These are phyloP conservation scores for Pogonocichla stellata DNA, from an alignment of 2,113 vertebrate species.

Conservation along the genomic window DNA sequence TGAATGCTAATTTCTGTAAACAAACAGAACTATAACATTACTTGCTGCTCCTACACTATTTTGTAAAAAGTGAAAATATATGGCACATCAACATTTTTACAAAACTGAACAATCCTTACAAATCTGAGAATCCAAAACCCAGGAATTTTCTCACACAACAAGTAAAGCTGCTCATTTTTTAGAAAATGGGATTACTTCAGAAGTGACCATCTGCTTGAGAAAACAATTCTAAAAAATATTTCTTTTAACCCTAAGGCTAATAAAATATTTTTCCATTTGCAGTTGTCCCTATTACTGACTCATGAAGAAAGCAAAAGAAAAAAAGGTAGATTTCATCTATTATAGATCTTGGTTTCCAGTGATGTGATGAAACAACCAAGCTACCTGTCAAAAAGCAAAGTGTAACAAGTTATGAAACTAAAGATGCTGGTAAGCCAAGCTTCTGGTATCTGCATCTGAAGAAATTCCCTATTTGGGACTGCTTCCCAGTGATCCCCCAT, in stretches of 20 bases:
- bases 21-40: neutral
- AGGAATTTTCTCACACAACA: neutral
- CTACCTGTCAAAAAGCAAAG: neutral
- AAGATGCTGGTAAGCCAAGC: neutral
- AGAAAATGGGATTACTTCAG: neutral
- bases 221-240: neutral
- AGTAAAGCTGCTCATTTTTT: neutral
- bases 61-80: neutral
- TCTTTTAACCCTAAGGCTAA: neutral
- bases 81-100: neutral
- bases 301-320: neutral
- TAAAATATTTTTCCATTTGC: neutral
- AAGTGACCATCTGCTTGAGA: neutral
- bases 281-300: neutral
- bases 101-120: neutral
- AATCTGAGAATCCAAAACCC: neutral
- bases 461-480: neutral
- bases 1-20: neutral
- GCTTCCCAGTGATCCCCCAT: neutral
- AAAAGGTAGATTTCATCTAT: neutral
- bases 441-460: neutral
- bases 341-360: neutral
- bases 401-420: neutral
- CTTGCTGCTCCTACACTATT: neutral
- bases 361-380: neutral